Evolutionary conservation across 2,113 vertebrate species (phyloP).

Genomic region (Nettapus auritus): DNA sequence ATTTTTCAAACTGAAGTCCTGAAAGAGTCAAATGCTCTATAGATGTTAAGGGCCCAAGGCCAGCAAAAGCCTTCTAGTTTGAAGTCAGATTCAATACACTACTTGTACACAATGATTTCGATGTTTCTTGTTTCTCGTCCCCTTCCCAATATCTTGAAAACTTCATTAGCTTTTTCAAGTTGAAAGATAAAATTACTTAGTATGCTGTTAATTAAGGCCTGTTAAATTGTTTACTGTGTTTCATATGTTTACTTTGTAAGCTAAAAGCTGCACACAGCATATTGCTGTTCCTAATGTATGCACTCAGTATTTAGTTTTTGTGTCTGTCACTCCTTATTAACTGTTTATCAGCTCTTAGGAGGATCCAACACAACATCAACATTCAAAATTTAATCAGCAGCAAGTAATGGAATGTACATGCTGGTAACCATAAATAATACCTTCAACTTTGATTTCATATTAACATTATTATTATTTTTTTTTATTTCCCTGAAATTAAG

Average conservation of each 20-base stretch:
- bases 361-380: neutral
- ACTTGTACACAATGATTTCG: neutral
- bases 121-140: neutral
- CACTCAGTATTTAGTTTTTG: neutral
- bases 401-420: neutral
- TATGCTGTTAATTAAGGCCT: conserved; percentile 17
- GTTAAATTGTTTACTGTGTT: neutral
- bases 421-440: neutral
- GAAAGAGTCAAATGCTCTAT: conserved; percentile 51
- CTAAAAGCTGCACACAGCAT: neutral
- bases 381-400: neutral
- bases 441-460: neutral
- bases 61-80: conserved; percentile 22
- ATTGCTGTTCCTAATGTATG: neutral
- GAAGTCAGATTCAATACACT: conserved; percentile 7
- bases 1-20: conserved; percentile 50
- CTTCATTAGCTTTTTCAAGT: neutral
- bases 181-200: conserved; percentile 4
- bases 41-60: conserved; percentile 48
- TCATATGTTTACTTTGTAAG: neutral
- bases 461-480: neutral
- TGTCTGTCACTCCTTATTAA: neutral
- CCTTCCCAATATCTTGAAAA: neutral
- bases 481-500: neutral
- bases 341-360: neutral